phyloP scores from a whole-genome alignment of 2,113 vertebrate species.

The Amblyornis subalaris region DNA sequence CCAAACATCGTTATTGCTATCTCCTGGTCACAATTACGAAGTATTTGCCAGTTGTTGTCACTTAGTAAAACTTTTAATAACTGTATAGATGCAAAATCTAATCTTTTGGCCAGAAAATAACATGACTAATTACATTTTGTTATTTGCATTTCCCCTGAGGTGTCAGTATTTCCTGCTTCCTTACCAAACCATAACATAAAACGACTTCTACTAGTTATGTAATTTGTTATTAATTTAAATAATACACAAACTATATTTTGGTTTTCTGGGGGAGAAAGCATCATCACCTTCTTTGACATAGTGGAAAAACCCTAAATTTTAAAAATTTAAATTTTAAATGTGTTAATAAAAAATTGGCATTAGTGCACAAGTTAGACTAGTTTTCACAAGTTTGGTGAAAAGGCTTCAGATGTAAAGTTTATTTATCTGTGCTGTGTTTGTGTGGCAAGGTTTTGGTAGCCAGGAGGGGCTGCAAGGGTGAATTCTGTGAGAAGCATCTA shows the following conservation, averaged over 20 bases:
- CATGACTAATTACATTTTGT: not conserved
- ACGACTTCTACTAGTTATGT: not conserved
- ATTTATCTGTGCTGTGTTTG: not conserved
- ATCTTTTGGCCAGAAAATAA: not conserved
- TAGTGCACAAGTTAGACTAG: not conserved
- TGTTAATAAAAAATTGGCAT: not conserved
- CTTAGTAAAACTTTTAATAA: not conserved
- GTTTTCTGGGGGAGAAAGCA: not conserved
- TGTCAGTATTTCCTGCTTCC: not conserved
- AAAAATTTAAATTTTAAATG: not conserved
- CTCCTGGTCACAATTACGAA: not conserved
- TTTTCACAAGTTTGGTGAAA: not conserved
- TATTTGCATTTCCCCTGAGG: not conserved
- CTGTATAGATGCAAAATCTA: not conserved
- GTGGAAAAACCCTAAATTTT: not conserved
- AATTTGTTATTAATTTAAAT: not conserved
- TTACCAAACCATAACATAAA: not conserved
- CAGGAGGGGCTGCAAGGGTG: not conserved
- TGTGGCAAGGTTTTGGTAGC: not conserved
- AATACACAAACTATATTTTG: not conserved
- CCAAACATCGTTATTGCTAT: rapidly evolving
- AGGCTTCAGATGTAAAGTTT: not conserved
- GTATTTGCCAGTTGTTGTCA: not conserved
- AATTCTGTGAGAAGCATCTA: not conserved
- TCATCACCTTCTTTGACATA: not conserved